Conservation (phyloP, 2,113 vertebrate genomes). For the Neolamprologus hecqui region DNA sequence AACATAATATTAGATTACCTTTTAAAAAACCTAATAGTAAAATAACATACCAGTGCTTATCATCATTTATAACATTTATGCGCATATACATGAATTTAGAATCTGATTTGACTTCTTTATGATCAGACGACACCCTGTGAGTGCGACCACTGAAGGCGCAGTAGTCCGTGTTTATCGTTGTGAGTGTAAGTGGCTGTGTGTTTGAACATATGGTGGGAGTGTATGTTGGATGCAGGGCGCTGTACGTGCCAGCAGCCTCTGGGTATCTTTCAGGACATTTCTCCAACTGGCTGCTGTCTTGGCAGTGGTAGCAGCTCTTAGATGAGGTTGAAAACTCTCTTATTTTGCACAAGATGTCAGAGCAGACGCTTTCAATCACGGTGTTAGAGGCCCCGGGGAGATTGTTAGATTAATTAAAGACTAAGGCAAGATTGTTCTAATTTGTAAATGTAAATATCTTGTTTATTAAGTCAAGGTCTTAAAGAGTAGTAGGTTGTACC, state of each 20-base stretch:
- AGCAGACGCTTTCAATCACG: background rate
- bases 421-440: background rate
- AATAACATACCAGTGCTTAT: background rate
- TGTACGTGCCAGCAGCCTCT: constrained; percentile 57
- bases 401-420: constrained; percentile 34
- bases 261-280: constrained; percentile 61
- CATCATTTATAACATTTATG: background rate
- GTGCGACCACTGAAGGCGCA: background rate
- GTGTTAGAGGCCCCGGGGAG: background rate
- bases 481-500: background rate
- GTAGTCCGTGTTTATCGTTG: background rate
- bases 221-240: constrained; percentile 38
- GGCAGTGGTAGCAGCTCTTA: background rate
- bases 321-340: constrained; percentile 26
- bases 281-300: constrained; percentile 52
- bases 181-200: background rate
- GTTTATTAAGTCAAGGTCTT: background rate
- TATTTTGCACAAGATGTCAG: constrained; percentile 5
- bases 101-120: background rate
- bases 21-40: background rate
- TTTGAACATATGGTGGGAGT: constrained; percentile 55
- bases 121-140: background rate
- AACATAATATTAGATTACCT: background rate
- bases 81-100: background rate
- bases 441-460: background rate